Base-by-base conservation (phyloP, 2,113 vertebrate genomes). In the Balaeniceps rex region DNA sequence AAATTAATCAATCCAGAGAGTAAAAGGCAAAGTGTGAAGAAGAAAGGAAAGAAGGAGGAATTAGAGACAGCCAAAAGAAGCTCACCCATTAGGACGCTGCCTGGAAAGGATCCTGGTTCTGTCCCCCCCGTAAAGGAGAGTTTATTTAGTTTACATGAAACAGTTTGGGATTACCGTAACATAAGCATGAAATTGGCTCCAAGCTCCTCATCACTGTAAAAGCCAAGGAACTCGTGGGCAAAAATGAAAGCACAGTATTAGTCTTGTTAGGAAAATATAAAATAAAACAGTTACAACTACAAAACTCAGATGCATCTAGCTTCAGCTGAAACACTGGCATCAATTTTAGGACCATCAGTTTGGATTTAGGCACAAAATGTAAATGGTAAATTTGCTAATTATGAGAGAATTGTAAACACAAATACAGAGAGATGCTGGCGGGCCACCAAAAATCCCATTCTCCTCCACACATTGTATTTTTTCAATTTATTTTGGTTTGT, bases 191-290 rank as follows among this genome's bases (percentile, higher is more conserved):
- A 94, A 89, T 82, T 75, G 60, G 33, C 29, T 82, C 38, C 64
- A 78, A 84, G 47, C 6, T 92, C 55, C 60, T 92, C 72, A 78
- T 84, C 81, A 42, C 19, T 74, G 52, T 38, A 42, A 87, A 92
- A 90, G 28, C 40, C 5, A 6, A 72, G 21, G 52, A 93, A 88
- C 34, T 92, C 47, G 14, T 36, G 66, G 57, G 47, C 38, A 85
- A 89, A 94, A 88, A 70, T 46, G 21, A 92, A 88, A 68, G 40
- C 11, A 81, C 85, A 94, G 75, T 90, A 81, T 64, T 88, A 66
- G 26, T 74, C 31, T 87, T 0, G 0, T 92, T 87, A 91, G 26
- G n/a, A 70, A 92, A 78, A 83, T 29, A 46, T 4, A 71, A 57
- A 11, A n/a, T 28, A 70, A 88, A 83, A 6, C 29, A 69, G 34